Evolutionary conservation across 2,113 vertebrate genomes (phyloP).

Genomic region (Gopherus evgoodei): DNA sequence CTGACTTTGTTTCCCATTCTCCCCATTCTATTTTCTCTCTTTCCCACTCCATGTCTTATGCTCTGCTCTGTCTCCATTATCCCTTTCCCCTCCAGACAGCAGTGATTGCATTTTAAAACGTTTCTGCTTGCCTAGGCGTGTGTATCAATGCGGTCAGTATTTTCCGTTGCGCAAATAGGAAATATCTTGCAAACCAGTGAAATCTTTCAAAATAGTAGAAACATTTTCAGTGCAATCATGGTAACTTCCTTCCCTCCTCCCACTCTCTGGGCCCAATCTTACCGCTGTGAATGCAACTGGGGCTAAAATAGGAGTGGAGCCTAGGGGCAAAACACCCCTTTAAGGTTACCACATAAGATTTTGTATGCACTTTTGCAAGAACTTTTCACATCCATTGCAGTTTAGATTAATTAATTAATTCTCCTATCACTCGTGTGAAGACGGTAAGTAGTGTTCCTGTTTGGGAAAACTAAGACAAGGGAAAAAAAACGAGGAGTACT

Average conservation of each 20-base stretch:
- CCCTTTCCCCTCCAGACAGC: background rate
- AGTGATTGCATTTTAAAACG: background rate
- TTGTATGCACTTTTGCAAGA: background rate
- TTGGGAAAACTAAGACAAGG: background rate
- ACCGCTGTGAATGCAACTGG: too few relatives aligned
- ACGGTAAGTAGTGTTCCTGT: background rate
- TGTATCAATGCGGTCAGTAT: background rate
- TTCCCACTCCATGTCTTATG: background rate
- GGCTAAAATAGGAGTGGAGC: background rate
- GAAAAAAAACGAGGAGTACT: background rate
- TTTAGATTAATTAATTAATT: background rate
- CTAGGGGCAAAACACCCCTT: background rate
- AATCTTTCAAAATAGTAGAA: background rate
- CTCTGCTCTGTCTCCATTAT: background rate
- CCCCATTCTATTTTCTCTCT: background rate
- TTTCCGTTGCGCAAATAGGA: fast-evolving
- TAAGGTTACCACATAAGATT: background rate
- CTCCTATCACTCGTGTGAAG: background rate
- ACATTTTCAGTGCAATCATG: background rate
- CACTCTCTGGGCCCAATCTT: background rate
- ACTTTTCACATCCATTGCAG: background rate
- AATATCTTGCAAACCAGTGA: background rate
- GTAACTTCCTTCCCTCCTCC: background rate
- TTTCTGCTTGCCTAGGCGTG: background rate
- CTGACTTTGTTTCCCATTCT: background rate